Base-by-base conservation (phyloP, 2,113 vertebrate species). In the Amia ocellicauda region DNA sequence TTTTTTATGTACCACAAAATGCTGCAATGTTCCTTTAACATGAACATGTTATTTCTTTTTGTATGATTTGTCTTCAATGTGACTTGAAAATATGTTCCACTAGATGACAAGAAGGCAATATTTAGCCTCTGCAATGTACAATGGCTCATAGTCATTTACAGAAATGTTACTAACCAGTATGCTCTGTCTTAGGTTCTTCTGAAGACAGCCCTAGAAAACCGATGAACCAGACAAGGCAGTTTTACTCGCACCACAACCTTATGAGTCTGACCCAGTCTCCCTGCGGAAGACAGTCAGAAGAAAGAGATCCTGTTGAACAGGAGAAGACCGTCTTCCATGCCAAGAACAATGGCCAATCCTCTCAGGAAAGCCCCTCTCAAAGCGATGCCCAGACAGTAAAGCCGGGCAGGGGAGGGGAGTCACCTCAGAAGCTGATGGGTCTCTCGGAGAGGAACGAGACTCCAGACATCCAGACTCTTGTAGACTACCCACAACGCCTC, bases 191-290 rank as follows among this genome's bases (percentile, higher is more conserved):
- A 73, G 64, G 80, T 64, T 82, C 78, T 52, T 68, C 69, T 62
- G 84, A 87, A 0, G 52, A 66, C 16, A 36, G 66, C 26, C 24
- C 75, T 1, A 40, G 76, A n/a, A 89, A 86, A 69, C 85, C 83
- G 62, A 83, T 90, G 58, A 56, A 67, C 57, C 80, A 86, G 71
- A 81, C 86, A 66, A 78, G 87, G 10, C 89, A 87, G 67, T 90
- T 87, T 73, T 84, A 87, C 74, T 90, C 89, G 42, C 87, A 90
- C 68, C 86, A 89, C 74, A 86, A 90, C 77, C 81, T 90, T 61
- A 70, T 88, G 24, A 87, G 85, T 70, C 69, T 90, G 71, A 22
- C 62, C 22, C 81, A 77, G 52, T 28, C 78, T 11, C 70, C 74
- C 19, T 14, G 58, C 17, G 67, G 17, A 28, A n/a, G 9, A 29